phyloP scores from a whole-genome alignment of 2,888 invertebrate genomes.

The Melolontha melolontha region DNA sequence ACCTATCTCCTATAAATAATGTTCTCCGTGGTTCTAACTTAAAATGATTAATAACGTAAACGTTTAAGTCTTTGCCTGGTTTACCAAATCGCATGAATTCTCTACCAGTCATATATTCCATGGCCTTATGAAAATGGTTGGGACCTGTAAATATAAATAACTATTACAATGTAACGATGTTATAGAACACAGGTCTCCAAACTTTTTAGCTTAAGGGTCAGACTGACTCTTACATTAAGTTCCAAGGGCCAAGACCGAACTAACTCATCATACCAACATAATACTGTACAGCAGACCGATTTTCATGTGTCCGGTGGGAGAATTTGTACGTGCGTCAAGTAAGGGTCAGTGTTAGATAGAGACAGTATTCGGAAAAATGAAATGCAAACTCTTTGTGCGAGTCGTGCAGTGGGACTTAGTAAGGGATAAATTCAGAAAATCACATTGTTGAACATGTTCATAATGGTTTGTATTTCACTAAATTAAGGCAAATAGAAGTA shows the following conservation, averaged over 20 bases:
- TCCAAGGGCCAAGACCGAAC: background rate
- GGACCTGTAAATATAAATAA: conserved; percentile 60
- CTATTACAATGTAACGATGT: background rate
- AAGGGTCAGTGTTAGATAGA: too few species aligned
- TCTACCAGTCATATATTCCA: conserved; percentile 63
- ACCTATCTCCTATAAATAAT: conserved; percentile 88
- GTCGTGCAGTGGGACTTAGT: too few species aligned
- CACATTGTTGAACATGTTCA: too few species aligned
- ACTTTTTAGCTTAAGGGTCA: conserved; percentile 9
- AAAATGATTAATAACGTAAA: conserved; percentile 69
- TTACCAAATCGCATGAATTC: conserved; percentile 67
- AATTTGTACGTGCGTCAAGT: too few species aligned
- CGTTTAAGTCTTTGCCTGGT: conserved; percentile 66
- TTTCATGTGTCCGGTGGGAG: too few species aligned
- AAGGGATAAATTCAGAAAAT: too few species aligned
- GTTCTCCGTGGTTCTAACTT: conserved; percentile 73
- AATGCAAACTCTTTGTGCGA: too few species aligned
- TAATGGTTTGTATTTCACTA: too few species aligned
- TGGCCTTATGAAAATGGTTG: conserved; percentile 64
- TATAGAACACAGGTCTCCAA: too few species aligned
- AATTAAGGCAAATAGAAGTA: too few species aligned
- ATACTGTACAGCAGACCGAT: too few species aligned
- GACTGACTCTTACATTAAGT: conserved; percentile 4
- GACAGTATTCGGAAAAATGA: too few species aligned
- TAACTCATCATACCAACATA: conserved; percentile 14